Percentiles rank a stretch among this genome's conserved stretches.
phyloP scores from a whole-genome alignment of 2,888 invertebrate genomes.

The Troglohyphantes excavatus region DNA sequence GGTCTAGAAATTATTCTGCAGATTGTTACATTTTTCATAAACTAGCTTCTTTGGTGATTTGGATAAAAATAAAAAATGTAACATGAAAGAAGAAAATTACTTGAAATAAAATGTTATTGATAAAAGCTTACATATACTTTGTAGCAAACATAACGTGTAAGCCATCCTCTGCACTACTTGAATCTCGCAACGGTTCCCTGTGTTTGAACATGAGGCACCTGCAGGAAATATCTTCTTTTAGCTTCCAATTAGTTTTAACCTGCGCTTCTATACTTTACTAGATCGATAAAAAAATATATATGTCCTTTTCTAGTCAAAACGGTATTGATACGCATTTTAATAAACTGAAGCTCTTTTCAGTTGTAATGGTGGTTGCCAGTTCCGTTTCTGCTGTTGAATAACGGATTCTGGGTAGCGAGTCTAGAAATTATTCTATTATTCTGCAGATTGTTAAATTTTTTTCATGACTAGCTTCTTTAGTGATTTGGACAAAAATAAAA shows the following conservation, averaged over 20 bases:
- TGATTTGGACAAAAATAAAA: too few species aligned
- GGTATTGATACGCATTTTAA: background rate
- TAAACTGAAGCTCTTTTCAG: background rate
- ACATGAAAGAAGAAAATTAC: too few species aligned
- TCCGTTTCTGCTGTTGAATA: background rate
- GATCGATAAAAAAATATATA: slow-evolving; percentile 61
- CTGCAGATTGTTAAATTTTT: too few species aligned
- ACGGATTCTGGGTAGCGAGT: background rate
- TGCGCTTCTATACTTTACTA: slow-evolving; percentile 5
- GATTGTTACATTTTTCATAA: too few species aligned
- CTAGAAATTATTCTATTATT: too few species aligned
- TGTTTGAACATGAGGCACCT: slow-evolving; percentile 66
- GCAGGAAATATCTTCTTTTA: slow-evolving; percentile 71
- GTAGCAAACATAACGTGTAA: slow-evolving; percentile 61
- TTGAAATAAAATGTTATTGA: too few species aligned
- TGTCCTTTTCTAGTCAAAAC: background rate
- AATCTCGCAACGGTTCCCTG: slow-evolving; percentile 43
- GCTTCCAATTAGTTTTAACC: slow-evolving; percentile 67
- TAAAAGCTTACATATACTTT: too few species aligned
- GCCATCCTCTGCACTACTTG: slow-evolving; percentile 21
- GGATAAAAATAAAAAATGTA: too few species aligned
- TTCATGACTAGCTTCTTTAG: too few species aligned
- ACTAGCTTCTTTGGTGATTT: too few species aligned
- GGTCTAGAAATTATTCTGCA: too few species aligned
- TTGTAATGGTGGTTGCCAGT: background rate